Conservation (phyloP, 2,888 invertebrate species). For the Terebella lapidaria region DNA sequence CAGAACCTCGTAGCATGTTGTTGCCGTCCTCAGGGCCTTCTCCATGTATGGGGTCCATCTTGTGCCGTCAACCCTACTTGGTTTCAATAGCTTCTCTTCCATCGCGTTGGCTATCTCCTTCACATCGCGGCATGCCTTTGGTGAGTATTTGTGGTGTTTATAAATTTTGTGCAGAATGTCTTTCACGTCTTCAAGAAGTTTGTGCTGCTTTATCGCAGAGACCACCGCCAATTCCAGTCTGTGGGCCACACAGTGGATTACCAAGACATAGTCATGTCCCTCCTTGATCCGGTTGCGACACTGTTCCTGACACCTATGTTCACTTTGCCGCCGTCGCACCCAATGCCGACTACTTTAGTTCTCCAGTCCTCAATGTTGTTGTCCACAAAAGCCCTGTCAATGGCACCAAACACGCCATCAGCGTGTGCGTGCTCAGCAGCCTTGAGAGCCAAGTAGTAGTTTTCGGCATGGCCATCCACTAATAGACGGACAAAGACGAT, state of each 20-base stretch:
- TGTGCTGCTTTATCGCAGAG: background rate
- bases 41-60: background rate
- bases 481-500: background rate
- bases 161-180: background rate
- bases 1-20: background rate
- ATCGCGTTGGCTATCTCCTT: background rate
- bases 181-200: background rate
- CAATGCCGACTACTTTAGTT: too few relatives aligned
- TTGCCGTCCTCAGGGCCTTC: background rate
- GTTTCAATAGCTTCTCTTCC: background rate
- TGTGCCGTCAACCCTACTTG: background rate
- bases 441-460: background rate
- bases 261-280: too few relatives aligned
- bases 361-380: too few relatives aligned
- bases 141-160: background rate
- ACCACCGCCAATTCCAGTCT: background rate
- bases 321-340: background rate
- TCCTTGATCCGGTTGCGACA: background rate
- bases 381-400: background rate
- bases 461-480: background rate
- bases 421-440: background rate
- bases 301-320: conserved; percentile 1
- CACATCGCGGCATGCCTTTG: background rate
- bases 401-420: background rate
- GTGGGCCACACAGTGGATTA: background rate